Conservation (phyloP, 2,113 vertebrate species). For the Peucedramus taeniatus region DNA sequence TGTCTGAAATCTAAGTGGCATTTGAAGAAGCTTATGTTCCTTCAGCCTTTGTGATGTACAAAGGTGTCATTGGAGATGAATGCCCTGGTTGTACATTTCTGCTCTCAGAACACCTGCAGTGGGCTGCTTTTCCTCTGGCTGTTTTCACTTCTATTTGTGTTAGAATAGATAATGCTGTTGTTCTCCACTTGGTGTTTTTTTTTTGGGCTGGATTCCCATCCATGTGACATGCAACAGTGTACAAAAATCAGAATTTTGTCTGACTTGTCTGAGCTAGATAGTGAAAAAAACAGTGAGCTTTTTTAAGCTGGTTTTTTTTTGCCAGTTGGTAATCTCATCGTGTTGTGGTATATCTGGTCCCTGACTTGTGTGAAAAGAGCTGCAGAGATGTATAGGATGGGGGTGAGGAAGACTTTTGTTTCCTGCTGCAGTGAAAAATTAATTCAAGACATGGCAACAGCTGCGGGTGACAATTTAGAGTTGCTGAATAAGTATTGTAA, state of each 20-base stretch:
- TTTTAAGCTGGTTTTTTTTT: not conserved
- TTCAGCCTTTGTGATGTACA: not conserved
- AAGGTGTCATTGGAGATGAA: not conserved
- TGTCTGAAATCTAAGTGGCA: not conserved
- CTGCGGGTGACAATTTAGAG: constrained; percentile 29
- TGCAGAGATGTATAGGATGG: not conserved
- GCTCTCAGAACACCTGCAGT: not conserved
- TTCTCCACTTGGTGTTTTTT: not conserved
- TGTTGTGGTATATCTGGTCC: not conserved
- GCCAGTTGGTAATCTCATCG: not conserved
- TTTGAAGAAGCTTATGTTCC: not conserved
- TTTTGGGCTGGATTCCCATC: not conserved
- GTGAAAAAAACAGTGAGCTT: not conserved
- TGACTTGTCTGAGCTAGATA: not conserved
- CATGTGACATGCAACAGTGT: not conserved
- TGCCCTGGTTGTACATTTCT: not conserved
- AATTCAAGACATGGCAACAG: constrained; percentile 51
- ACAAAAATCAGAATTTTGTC: not conserved
- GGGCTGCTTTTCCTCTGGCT: not conserved
- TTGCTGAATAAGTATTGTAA: constrained; percentile 50
- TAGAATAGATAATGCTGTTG: not conserved
- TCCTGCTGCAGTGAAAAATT: not conserved
- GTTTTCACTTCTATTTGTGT: not conserved
- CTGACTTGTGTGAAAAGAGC: not conserved
- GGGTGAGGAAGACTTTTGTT: not conserved